Base-by-base conservation (phyloP, 1,140 invertebrate species). In the Cephus cinctus region DNA sequence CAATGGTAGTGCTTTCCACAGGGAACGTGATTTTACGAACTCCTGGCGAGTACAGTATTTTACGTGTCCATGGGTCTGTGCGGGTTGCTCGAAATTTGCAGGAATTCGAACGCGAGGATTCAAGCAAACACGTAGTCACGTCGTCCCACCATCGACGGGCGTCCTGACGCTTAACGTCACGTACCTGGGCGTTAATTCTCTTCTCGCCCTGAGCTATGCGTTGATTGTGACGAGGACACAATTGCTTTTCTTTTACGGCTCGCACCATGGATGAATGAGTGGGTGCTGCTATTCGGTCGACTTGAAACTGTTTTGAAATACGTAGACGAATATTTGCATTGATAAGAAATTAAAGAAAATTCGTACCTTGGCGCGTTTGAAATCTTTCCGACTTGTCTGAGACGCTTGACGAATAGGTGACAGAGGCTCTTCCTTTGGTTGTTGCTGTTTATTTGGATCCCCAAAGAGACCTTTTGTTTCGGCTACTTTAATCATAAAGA, bases 401-500 rank as follows among this genome's bases (percentile, higher is more conserved):
- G 44, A 47, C 5, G 40, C 32, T 49, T 47, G 61, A 55, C 44
- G 61, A 56, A 56, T 53, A 38, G 52, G 47, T 48, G 20, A 54
- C 45, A 56, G 63, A 50, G 4, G 54, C 48, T 57, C 53, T 22
- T 61, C 57, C 12, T 53, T 63, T 65, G 12, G 16, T 57, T 59
- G 21, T 43, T 56, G 42, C 47, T 65, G 43, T 25, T 65, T 48
- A 20, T 63, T 66, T 1, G 69, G 61, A 32, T 78, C 76, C 1
- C 86, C 87, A 62, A 90, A 90, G 39, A 90, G 66, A 0, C 87
- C 87, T 44, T 87, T 78, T 19, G 82, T 78, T 67, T 90, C 88
- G 1, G 88, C 88, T 65, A 88, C 86, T 51, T 85, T 81, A 30
- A 90, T 90, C 79, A 90, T 86, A 59, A 86, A 89, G 66, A 88